Base-by-base conservation (phyloP, 2,888 invertebrate genomes). In the Parascotia fuliginaria region DNA sequence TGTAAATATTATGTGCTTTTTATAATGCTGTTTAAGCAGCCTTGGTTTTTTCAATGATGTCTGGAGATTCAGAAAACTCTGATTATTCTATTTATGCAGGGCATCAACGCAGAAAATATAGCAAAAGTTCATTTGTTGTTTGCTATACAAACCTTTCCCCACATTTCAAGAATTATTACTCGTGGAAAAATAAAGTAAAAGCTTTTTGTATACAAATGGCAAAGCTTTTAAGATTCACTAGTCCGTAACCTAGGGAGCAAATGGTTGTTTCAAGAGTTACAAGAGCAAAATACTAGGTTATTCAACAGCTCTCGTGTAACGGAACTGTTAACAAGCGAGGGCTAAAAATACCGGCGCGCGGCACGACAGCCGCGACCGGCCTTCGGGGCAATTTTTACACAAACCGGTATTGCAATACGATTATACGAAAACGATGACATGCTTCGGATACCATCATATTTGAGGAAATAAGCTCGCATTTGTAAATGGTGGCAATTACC, bases 261-360 rank as follows among this genome's bases (percentile, higher is more conserved):
- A 28, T 33, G 42, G 34, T 50, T 44, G 46, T 42, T 43, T 33
- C 32, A 33, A 40, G 19, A 9, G 9, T 31, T 36, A 34, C 47
- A 11, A 37, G 39, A 33, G 42, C 33, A 41, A 52, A 45, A 50
- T 44, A 51, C 38, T 42, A 41, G 48, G 47, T 58, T 46, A 50
- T 42, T 47, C 49, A 53, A 55, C 41, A 46, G 12, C 52, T 57
- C 57, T 70, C 60, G 50, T 57, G 62, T 61, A 57, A 53, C 58
- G 43, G 56, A 49, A 60, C 60, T 51, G 63, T 60, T 68, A 63
- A 68, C 60, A 44, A 63, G 64, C 43, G 45, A 56, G 54, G 60
- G 57, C 70, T 79, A 79, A 74, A 77, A 73, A 78, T 79, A 79
- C 61, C 41, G 43, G 1, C 53, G 66, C 58, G 53, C 67, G 62